Conservation (phyloP, 1,140 invertebrate species). For the Oedothorax gibbosus region DNA sequence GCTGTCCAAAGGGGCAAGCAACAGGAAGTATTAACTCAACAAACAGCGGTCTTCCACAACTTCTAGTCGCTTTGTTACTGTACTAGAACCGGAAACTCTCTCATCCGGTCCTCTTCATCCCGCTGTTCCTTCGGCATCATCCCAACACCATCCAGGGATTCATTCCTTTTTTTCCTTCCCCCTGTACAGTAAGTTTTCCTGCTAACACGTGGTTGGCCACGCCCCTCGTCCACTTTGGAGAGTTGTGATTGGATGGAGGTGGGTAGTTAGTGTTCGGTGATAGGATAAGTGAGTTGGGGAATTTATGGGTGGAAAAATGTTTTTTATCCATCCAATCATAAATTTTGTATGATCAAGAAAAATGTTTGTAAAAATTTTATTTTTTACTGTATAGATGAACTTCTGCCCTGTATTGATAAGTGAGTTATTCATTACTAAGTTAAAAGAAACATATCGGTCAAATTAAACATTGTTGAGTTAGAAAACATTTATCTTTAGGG, state of each 20-base stretch:
- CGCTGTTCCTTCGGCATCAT: constrained; percentile 36
- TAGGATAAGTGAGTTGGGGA: constrained; percentile 35
- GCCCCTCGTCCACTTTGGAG: constrained; percentile 31
- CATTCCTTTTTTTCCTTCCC: not conserved
- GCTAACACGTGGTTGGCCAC: constrained; percentile 39
- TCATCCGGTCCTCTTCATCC: constrained; percentile 39
- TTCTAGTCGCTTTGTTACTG: constrained; percentile 28
- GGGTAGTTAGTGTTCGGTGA: constrained; percentile 19
- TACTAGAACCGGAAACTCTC: constrained; percentile 45
- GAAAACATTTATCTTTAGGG: too few species aligned
- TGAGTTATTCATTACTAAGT: too few species aligned
- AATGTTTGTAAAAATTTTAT: too few species aligned
- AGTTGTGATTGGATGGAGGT: constrained; percentile 9
- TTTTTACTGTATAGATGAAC: too few species aligned
- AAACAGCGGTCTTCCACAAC: constrained; percentile 10
- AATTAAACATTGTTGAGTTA: too few species aligned
- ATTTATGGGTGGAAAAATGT: not conserved
- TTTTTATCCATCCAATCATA: too few species aligned
- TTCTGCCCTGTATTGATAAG: too few species aligned
- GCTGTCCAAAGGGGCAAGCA: not conserved
- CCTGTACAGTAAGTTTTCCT: not conserved
- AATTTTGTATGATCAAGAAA: too few species aligned
- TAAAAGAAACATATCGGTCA: too few species aligned
- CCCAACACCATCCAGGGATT: constrained; percentile 11
- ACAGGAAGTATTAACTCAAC: constrained; percentile 18